A percentile compares a stretch with the other conserved stretches of the same genome.
These are phyloP conservation scores for Sinocyclocheilus rhinocerous DNA, from an alignment of 2,113 vertebrate genomes.

Conservation along the genomic window DNA sequence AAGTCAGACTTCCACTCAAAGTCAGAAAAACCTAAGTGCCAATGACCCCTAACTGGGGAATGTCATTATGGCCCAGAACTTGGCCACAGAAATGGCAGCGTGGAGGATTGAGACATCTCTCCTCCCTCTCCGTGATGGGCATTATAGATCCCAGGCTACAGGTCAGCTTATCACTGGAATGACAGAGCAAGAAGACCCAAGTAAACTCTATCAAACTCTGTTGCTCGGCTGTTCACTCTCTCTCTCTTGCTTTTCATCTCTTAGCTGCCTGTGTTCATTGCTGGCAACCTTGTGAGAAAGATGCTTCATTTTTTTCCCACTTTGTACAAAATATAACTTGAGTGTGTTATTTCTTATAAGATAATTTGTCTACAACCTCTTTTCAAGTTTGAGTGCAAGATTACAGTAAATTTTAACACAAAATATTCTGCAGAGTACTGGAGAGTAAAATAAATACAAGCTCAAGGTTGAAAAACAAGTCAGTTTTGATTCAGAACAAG, in stretches of 20 bases:
- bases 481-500: neutral
- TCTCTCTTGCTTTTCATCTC: neutral
- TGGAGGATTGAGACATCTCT: constrained; percentile 33
- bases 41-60: constrained; percentile 61
- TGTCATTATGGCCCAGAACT: constrained; percentile 55
- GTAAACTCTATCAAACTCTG: neutral
- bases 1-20: constrained; percentile 38
- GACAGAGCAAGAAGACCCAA: constrained; percentile 48
- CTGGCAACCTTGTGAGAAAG: neutral
- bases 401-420: neutral
- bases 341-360: neutral
- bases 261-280: neutral
- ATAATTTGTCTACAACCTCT: constrained; percentile 16
- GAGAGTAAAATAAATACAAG: constrained; percentile 32
- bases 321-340: constrained; percentile 2
- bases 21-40: constrained; percentile 55
- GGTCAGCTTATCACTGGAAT: constrained; percentile 58
- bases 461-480: neutral
- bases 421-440: neutral
- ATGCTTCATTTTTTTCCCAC: constrained; percentile 4
- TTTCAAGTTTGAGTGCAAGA: neutral
- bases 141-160: constrained; percentile 62
- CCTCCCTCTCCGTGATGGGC: constrained; percentile 49
- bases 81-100: constrained; percentile 46
- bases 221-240: neutral